Evolutionary conservation across 2,888 invertebrate species (phyloP).

Genomic region (Pseudococcus viburni): DNA sequence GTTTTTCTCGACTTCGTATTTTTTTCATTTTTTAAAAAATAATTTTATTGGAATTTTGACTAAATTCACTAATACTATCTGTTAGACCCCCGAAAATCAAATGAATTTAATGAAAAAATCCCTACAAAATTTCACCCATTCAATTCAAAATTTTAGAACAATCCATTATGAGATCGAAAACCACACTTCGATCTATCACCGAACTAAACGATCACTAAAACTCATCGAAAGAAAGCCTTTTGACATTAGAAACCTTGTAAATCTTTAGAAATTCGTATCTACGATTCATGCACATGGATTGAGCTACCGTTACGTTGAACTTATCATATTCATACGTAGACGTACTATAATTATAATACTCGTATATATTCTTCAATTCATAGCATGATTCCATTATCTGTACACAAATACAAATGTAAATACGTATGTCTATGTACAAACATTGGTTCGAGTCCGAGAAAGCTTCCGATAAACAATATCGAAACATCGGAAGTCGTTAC

Average conservation of each 20-base stretch:
- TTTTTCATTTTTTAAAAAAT: too few species aligned
- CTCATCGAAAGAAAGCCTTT: neutral
- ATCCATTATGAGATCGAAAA: too few species aligned
- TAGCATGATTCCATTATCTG: neutral
- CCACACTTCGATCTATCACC: too few species aligned
- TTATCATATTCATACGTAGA: neutral
- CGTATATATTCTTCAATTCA: neutral
- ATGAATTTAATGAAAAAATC: too few species aligned
- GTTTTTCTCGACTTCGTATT: too few species aligned
- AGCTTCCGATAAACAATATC: slow-evolving; percentile 14
- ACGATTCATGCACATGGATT: neutral
- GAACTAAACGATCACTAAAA: neutral
- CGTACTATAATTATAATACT: neutral
- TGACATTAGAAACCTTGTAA: neutral
- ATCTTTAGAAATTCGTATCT: neutral
- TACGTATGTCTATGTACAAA: neutral
- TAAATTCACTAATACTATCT: too few species aligned
- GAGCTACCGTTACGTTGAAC: neutral
- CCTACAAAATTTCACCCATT: too few species aligned
- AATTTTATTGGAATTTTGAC: too few species aligned
- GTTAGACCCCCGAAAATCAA: too few species aligned
- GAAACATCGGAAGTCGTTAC: neutral
- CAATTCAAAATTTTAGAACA: too few species aligned
- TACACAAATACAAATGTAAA: neutral
- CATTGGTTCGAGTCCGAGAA: neutral